phyloP scores from a whole-genome alignment of 2,888 invertebrate genomes.

The Spodoptera picta region DNA sequence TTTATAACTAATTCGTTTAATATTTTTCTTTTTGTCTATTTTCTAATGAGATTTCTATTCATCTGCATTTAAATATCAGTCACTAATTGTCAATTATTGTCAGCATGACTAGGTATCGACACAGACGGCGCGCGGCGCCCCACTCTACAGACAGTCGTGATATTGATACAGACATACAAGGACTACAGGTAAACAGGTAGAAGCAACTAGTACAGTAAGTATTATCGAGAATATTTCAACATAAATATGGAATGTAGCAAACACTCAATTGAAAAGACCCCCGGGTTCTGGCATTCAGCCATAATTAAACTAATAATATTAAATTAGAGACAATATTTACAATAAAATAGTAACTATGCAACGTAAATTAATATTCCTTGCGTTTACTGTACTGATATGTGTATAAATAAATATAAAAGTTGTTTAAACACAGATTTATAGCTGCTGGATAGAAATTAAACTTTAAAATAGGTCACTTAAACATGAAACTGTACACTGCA shows the following conservation, averaged over 20 bases:
- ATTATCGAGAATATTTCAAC: slow-evolving; percentile 85
- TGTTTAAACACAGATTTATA: slow-evolving; percentile 87
- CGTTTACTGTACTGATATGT: slow-evolving; percentile 86
- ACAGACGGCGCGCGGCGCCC: slow-evolving; percentile 17
- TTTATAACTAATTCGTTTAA: slow-evolving; percentile 81
- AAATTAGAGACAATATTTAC: slow-evolving; percentile 87
- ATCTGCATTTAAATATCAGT: slow-evolving; percentile 79
- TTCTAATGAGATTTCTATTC: slow-evolving; percentile 83
- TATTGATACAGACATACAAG: slow-evolving; percentile 44
- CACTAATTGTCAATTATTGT: slow-evolving; percentile 74
- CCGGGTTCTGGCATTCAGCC: slow-evolving; percentile 81
- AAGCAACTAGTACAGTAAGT: slow-evolving; percentile 74
- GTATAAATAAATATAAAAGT: slow-evolving; percentile 87
- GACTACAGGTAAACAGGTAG: slow-evolving; percentile 54
- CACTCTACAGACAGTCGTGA: slow-evolving; percentile 31
- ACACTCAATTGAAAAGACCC: slow-evolving; percentile 87
- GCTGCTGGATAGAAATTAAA: slow-evolving; percentile 85
- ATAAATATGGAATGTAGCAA: slow-evolving; percentile 89
- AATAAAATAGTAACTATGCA: slow-evolving; percentile 86
- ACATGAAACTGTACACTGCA: slow-evolving; percentile 84
- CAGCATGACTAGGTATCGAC: slow-evolving; percentile 58
- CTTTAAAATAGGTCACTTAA: slow-evolving; percentile 82
- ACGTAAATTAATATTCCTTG: slow-evolving; percentile 85
- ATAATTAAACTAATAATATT: slow-evolving; percentile 84
- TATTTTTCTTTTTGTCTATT: slow-evolving; percentile 75